Base-by-base conservation (phyloP, 53 echinoderm and acorn worm species). In the Astropecten irregularis region DNA sequence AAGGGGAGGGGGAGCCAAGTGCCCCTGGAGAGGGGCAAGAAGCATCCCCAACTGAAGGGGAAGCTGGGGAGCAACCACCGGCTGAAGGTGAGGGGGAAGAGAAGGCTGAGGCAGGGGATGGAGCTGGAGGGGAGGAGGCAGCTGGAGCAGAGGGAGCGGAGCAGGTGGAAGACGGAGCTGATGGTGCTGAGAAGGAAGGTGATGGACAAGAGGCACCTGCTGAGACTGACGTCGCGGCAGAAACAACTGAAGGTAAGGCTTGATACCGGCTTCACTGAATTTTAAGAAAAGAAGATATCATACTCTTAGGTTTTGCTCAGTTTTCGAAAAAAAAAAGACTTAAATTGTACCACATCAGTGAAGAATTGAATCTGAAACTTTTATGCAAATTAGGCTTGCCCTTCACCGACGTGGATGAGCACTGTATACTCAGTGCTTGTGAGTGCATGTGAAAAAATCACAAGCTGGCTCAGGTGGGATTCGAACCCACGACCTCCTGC, bases 161-260 rank as follows among this genome's bases (percentile, higher is more conserved):
- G 18, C 66, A 70, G 19, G 58, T 61, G 54, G 77, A 39, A 57
- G 46, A 54, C 4, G 81, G 47, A 46, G 71, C 11, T 29, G 82
- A 54, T 7, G 44, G 37, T 9, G 88, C 11, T 3, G n/a, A 15
- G 47, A 37, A 49, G 16, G 76, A 64, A 76, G 76, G 66, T 2
- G 62, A 49, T 26, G 85, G n/a, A 15, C 9, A 54, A 33, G 82
- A 67, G 40, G 9, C 23, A 22, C 18, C 62, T 23, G 36, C 15
- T 46, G 68, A 68, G 32, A 40, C 26, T 1, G 9, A 23, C 23
- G 68, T 25, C 46, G 37, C 65, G 19, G 38, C n/a, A 2, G 82
- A 82, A 50, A 28, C 61, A n/a, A 20, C 85, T 64, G 85, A 85
- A 60, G 85, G 74, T 85, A 3, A 36, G 83, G 42, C 42, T 11